Evolutionary conservation across 2,113 vertebrate genomes (phyloP).

Genomic region (Oplegnathus fasciatus): DNA sequence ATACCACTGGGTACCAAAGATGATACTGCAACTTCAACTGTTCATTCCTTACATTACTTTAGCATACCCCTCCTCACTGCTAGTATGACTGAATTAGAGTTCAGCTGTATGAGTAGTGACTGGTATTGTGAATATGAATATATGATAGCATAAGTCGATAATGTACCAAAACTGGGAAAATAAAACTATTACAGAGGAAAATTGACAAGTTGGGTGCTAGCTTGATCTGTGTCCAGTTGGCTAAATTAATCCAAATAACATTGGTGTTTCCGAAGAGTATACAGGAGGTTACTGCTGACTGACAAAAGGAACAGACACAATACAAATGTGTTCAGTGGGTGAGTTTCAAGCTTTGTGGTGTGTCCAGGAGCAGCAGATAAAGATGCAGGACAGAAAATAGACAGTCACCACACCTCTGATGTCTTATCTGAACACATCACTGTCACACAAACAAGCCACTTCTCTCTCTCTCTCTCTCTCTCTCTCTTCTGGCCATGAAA

Average conservation of each 20-base stretch:
- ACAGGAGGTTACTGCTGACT: neutral
- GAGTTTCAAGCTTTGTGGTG: slow-evolving; percentile 37
- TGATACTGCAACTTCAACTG: neutral
- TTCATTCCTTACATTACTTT: neutral
- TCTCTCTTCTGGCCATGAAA: slow-evolving; percentile 71
- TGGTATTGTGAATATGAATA: too few species aligned
- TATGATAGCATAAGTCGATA: neutral
- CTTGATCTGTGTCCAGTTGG: neutral
- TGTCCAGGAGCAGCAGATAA: slow-evolving; percentile 49
- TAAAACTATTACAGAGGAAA: neutral
- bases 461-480: slow-evolving; percentile 63
- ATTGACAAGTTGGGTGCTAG: neutral
- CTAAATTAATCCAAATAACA: neutral
- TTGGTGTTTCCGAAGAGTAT: neutral
- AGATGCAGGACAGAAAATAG: slow-evolving; percentile 59
- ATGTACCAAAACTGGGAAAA: neutral
- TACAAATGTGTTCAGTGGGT: slow-evolving; percentile 13
- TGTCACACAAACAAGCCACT: slow-evolving; percentile 64
- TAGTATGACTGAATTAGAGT: too few species aligned
- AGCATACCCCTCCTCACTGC: slow-evolving; percentile 1
- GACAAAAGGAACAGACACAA: slow-evolving; percentile 21
- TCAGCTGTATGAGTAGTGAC: too few species aligned
- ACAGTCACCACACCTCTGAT: slow-evolving; percentile 69
- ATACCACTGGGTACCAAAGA: neutral
- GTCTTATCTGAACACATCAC: slow-evolving; percentile 74